Evolutionary conservation across 2,888 invertebrate species (phyloP).

Genomic region (Caenorhabditis doughertyi): DNA sequence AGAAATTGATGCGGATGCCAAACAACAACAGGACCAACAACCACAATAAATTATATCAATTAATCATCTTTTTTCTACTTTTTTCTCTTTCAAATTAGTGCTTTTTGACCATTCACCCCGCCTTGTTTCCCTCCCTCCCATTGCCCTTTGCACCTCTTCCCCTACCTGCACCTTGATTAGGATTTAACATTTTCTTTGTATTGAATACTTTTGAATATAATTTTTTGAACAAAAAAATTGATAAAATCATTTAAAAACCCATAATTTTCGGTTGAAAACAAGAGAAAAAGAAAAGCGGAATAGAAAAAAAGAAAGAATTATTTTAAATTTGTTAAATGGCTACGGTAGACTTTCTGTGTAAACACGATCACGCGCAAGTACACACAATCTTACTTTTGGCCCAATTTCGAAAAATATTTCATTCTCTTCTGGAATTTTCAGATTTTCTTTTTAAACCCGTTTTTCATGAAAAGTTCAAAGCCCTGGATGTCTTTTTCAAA

Average conservation of each 20-base stretch:
- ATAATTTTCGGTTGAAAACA: not conserved
- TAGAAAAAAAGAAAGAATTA: not conserved
- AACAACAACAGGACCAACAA: not conserved
- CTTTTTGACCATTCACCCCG: not conserved
- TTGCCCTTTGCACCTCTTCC: not conserved
- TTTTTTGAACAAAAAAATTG: not conserved
- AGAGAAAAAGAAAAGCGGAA: not conserved
- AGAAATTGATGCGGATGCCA: slow-evolving; percentile 64
- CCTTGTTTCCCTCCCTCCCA: not conserved
- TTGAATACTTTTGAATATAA: not conserved
- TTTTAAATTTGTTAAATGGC: not conserved
- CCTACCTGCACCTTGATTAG: not conserved
- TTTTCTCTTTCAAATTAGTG: not conserved
- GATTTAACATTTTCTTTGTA: slow-evolving; percentile 12
- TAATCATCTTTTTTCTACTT: not conserved
- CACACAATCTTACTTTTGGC: slow-evolving; percentile 23
- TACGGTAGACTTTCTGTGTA: slow-evolving; percentile 37
- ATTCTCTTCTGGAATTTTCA: not conserved
- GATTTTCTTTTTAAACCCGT: not conserved
- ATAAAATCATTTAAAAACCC: not conserved
- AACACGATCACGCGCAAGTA: slow-evolving; percentile 24
- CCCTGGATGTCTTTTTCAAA: no score
- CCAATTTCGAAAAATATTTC: slow-evolving; percentile 31
- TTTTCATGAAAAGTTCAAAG: no score
- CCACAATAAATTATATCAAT: not conserved